Evolutionary conservation across 2,888 invertebrate genomes (phyloP).

Genomic region (Drosophila cracens): DNA sequence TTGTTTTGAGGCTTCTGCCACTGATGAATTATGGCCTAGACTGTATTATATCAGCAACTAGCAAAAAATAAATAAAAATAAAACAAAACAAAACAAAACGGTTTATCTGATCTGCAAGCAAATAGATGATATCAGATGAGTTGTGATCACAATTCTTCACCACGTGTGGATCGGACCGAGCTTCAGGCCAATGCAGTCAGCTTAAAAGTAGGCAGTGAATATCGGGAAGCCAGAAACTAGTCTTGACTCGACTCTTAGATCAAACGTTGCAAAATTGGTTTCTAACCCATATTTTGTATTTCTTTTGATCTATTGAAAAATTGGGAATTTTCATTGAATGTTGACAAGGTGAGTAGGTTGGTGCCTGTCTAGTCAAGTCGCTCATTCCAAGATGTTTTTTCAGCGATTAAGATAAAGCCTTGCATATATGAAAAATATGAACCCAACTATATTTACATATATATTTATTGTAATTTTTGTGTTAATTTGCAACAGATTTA

Average conservation of each 20-base stretch:
- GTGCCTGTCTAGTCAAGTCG: background rate
- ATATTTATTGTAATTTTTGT: background rate
- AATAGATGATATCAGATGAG: conserved; percentile 8
- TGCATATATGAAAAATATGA: background rate
- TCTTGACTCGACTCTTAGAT: background rate
- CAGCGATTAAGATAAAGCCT: background rate
- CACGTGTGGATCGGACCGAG: conserved; percentile 14
- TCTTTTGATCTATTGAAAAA: background rate
- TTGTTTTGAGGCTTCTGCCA: conserved; percentile 65
- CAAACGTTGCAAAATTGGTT: background rate
- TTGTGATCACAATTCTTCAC: background rate
- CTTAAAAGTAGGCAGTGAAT: conserved; percentile 21
- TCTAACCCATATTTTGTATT: background rate
- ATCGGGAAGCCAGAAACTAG: background rate
- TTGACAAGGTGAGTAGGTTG: background rate
- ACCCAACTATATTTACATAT: background rate
- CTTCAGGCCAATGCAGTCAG: conserved; percentile 2
- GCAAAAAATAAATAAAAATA: conserved; percentile 7
- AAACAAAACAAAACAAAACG: background rate
- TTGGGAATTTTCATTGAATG: background rate
- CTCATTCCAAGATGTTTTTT: background rate
- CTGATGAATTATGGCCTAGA: conserved; percentile 64
- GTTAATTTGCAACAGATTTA: background rate
- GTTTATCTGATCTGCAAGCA: conserved; percentile 35
- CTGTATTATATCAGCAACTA: conserved; percentile 40